These are phyloP conservation scores for Mirza zaza DNA, from an alignment of 2,113 vertebrate species.

Conservation along the genomic window DNA sequence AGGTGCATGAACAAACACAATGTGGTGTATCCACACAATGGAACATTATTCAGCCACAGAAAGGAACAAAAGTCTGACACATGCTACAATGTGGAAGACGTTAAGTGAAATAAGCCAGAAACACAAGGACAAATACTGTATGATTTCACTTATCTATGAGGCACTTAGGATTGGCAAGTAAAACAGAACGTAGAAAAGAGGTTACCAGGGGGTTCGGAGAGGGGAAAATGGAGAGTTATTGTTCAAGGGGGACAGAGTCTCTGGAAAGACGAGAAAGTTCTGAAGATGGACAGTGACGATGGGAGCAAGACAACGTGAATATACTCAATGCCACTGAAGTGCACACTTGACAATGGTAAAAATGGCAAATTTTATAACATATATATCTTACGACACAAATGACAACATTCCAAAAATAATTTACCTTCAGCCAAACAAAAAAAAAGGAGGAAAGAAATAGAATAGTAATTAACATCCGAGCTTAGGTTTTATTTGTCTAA, in stretches of 20 bases:
- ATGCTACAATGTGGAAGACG: not conserved
- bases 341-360: not conserved
- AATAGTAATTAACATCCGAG: not conserved
- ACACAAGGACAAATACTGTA: not conserved
- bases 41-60: not conserved
- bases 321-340: not conserved
- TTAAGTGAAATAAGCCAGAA: not conserved
- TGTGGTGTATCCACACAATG: rapidly evolving
- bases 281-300: not conserved
- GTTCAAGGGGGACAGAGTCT: not conserved
- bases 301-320: rapidly evolving
- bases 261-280: not conserved
- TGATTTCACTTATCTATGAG: rapidly evolving
- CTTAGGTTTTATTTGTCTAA: not conserved
- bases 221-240: rapidly evolving
- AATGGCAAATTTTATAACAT: not conserved
- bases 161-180: not conserved
- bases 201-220: rapidly evolving
- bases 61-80: not conserved
- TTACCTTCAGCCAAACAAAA: not conserved
- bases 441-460: not conserved
- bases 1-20: not conserved
- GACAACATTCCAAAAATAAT: not conserved
- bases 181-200: not conserved
- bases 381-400: not conserved